Conservation (phyloP, 2,888 invertebrate genomes). For the Diploptera punctata region DNA sequence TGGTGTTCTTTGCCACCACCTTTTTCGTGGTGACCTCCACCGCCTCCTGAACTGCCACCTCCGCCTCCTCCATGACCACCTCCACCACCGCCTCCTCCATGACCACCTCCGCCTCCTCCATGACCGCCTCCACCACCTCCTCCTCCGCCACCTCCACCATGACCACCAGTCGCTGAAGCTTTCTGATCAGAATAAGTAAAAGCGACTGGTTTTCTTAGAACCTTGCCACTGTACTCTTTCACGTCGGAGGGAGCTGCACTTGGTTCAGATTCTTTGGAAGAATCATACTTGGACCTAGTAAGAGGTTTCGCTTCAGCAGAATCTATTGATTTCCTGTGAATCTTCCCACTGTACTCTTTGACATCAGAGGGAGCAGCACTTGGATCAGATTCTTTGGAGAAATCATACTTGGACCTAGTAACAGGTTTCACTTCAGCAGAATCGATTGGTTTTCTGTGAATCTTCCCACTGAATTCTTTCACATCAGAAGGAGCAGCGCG, state of each 20-base stretch:
- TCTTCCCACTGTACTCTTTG: conserved; percentile 59
- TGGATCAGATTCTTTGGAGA: too few species aligned
- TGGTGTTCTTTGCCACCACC: conserved; percentile 65
- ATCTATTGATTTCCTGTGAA: background rate
- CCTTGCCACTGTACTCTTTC: background rate
- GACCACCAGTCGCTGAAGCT: background rate
- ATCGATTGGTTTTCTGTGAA: background rate
- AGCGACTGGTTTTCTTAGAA: conserved; percentile 1
- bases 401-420: too few species aligned
- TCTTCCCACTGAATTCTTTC: background rate
- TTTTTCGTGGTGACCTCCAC: conserved; percentile 48
- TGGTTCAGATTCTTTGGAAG: background rate
- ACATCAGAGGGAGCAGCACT: too few species aligned
- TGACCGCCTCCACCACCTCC: background rate
- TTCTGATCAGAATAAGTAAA: conserved; percentile 13
- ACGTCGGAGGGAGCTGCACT: background rate
- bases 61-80: conserved; percentile 11
- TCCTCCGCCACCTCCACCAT: background rate
- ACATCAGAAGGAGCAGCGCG: background rate
- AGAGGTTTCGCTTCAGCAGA: too few species aligned
- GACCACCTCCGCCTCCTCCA: background rate
- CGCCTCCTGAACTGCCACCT: background rate
- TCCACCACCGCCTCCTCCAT: background rate
- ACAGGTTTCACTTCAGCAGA: too few species aligned
- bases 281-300: too few species aligned